Evolutionary conservation across 1,140 invertebrate species (phyloP), one percentile per base, ranked within the genome.

Genomic region (Drosophila auraria): DNA sequence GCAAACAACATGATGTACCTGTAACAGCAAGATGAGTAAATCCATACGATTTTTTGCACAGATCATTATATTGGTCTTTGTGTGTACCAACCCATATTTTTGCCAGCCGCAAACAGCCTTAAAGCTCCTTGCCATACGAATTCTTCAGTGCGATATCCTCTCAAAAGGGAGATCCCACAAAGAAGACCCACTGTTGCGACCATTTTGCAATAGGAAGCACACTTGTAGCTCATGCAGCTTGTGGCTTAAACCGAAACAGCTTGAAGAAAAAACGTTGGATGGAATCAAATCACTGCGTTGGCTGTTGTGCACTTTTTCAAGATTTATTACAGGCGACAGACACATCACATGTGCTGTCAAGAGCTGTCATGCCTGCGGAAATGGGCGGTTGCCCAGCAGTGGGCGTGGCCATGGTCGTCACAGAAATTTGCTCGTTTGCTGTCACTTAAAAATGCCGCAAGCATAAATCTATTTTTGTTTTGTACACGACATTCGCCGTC

Each of bases 371-470:
- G 42, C 61, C 66, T 33, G 23, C 57, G 45, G 58, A 25, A 64
- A 23, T 25, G 45, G 72, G 17, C 25, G 42, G 44, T 42, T 53
- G 33, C 23, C 11, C 36, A 23, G 27, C 5, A n/a, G 23, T n/a
- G 74, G 63, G 17, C 47, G 68, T 56, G 49, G 66, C 56, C 47
- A 50, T 63, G 57, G 54, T 74, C 47, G 69, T 57, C 65, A 69
- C 74, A 89, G 64, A 87, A 87, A 89, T 81, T 89, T 89, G 66
- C 84, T 90, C 78, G 81, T 84, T 89, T 82, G 74, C 86, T 90
- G 86, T 89, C 87, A 86, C 86, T 89, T 90, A 90, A 90, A 86
- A 90, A 90, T 90, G 82, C 78, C 82, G 86, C 86, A 89, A 89
- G 86, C 82, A 90, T 90, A 89, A 90, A 89, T 89, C 82, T 89